Conservation (phyloP, 37 sponge, comb jelly and placozoan genomes). For the Chondrosia reniformis region DNA sequence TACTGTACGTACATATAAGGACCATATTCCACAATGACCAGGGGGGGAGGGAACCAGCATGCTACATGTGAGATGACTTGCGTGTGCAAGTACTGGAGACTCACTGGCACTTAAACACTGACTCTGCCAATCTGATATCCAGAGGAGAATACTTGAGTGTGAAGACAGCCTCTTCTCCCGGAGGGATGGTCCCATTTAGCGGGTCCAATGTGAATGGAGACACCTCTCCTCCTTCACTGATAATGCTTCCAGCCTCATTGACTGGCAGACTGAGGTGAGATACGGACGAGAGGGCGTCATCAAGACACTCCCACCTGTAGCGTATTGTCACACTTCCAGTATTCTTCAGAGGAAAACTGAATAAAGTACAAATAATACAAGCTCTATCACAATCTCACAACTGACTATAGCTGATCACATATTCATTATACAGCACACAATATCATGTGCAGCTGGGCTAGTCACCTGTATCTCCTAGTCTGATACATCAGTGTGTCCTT, state of each 20-base stretch:
- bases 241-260: slow-evolving; percentile 36
- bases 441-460: not conserved
- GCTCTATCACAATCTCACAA: not conserved
- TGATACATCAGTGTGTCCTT: slow-evolving; percentile 94
- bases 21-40: too few relatives aligned
- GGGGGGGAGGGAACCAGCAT: too few relatives aligned
- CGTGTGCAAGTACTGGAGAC: slow-evolving; percentile 8
- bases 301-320: slow-evolving; percentile 50
- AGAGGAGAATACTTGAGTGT: slow-evolving; percentile 79
- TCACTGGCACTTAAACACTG: slow-evolving; percentile 67
- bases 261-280: slow-evolving; percentile 19
- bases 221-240: slow-evolving; percentile 45
- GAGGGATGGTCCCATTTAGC: slow-evolving; percentile 52
- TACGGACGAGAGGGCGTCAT: slow-evolving; percentile 19
- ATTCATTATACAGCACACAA: not conserved
- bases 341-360: slow-evolving; percentile 64
- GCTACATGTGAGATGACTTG: too few relatives aligned
- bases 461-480: slow-evolving; percentile 69
- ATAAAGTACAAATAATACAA: not conserved
- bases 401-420: too few relatives aligned
- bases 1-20: too few relatives aligned
- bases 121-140: slow-evolving; percentile 51
- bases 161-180: slow-evolving; percentile 61
- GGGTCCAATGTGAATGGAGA: slow-evolving; percentile 77
- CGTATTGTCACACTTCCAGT: slow-evolving; percentile 33